phyloP scores from a whole-genome alignment of 1,140 invertebrate genomes.

The Belonocnema kinseyi region DNA sequence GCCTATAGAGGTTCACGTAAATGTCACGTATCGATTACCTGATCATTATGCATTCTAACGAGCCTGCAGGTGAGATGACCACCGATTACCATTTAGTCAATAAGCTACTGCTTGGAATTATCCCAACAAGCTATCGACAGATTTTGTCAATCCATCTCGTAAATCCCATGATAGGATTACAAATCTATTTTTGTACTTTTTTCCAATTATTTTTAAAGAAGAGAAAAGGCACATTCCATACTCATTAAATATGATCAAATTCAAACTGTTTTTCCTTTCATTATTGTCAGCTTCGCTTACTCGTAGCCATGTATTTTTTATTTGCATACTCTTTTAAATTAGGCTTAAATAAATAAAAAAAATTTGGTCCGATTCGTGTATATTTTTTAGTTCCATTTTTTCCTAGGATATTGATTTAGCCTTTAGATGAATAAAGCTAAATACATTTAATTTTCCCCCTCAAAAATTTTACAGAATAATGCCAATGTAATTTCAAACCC shows the following conservation, averaged over 20 bases:
- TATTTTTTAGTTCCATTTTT: too few species aligned
- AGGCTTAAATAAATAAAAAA: too few species aligned
- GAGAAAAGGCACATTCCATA: too few species aligned
- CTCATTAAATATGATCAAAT: too few species aligned
- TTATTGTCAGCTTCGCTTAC: too few species aligned
- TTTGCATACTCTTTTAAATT: too few species aligned
- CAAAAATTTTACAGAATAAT: background rate
- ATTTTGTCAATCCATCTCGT: background rate
- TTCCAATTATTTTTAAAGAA: background rate
- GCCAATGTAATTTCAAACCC: background rate
- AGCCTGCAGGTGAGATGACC: slow-evolving; percentile 16
- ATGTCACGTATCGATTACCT: slow-evolving; percentile 23
- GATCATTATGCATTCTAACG: slow-evolving; percentile 26
- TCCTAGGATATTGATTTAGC: too few species aligned
- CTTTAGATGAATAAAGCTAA: too few species aligned
- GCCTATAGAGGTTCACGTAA: slow-evolving; percentile 13
- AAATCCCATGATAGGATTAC: background rate
- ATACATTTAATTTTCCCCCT: background rate
- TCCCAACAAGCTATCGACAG: slow-evolving; percentile 6
- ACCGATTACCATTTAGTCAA: background rate
- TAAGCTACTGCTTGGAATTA: slow-evolving; percentile 15
- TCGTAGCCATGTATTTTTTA: too few species aligned
- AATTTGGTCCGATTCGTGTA: too few species aligned
- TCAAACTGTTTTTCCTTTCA: too few species aligned
- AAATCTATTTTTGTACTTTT: background rate